A percentile compares a stretch with the other conserved stretches of the same genome.
Evolutionary conservation across 2,888 invertebrate species (phyloP).

Genomic region (Belgica antarctica): DNA sequence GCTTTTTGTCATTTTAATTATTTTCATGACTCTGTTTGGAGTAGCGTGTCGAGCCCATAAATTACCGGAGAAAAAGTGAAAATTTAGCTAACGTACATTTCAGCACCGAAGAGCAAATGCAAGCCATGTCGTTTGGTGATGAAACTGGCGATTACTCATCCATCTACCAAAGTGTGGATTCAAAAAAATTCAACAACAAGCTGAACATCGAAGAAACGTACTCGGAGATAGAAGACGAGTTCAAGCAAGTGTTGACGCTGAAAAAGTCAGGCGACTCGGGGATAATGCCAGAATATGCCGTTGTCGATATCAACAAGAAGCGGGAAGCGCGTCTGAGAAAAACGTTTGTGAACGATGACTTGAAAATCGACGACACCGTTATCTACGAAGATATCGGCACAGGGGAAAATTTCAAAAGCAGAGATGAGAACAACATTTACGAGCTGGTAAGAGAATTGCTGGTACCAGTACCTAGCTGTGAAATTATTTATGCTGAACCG

Average conservation of each 20-base stretch:
- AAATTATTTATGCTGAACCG: too few relatives aligned
- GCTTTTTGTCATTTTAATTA: slow-evolving; percentile 21
- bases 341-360: slow-evolving; percentile 43
- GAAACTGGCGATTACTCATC: slow-evolving; percentile 29
- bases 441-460: slow-evolving; percentile 50
- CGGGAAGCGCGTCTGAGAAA: slow-evolving; percentile 48
- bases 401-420: slow-evolving; percentile 45
- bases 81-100: background rate
- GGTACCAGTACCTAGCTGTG: too few relatives aligned
- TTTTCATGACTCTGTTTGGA: too few relatives aligned
- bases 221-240: background rate
- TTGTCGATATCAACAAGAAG: slow-evolving; percentile 50
- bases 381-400: slow-evolving; percentile 38
- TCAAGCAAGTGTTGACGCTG: background rate
- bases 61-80: background rate
- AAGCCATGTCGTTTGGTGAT: slow-evolving; percentile 13
- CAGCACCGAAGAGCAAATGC: slow-evolving; percentile 37
- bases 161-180: slow-evolving; percentile 36
- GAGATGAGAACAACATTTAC: slow-evolving; percentile 49
- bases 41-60: background rate
- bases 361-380: slow-evolving; percentile 45
- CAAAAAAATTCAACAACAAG: slow-evolving; percentile 32
- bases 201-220: slow-evolving; percentile 34
- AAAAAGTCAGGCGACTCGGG: background rate
- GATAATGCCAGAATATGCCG: slow-evolving; percentile 49